These are phyloP conservation scores for Channa striata DNA, from an alignment of 2,797 vertebrate genomes.

Conservation along the genomic window DNA sequence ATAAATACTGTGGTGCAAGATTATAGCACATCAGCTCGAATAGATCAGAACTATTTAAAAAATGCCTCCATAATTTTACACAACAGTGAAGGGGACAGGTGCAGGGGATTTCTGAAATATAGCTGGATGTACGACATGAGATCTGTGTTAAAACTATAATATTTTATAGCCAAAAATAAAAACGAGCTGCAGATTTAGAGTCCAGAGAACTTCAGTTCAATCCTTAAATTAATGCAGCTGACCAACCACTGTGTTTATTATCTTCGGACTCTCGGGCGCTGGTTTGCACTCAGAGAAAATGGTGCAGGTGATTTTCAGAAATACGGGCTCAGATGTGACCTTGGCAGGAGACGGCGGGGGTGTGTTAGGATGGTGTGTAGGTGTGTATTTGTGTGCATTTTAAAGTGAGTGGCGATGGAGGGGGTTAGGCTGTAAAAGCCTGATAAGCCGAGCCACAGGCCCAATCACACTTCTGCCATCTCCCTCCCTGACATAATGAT, in stretches of 20 bases:
- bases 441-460: conserved; percentile 68
- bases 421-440: conserved; percentile 51
- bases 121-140: not conserved
- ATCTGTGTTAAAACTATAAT: not conserved
- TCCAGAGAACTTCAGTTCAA: not conserved
- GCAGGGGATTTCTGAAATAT: not conserved
- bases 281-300: not conserved
- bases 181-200: not conserved
- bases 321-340: conserved; percentile 52
- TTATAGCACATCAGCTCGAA: too few relatives aligned
- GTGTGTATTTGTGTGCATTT: conserved; percentile 13
- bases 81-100: too few relatives aligned
- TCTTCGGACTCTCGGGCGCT: not conserved
- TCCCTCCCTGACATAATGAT: conserved; percentile 67
- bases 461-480: conserved; percentile 57
- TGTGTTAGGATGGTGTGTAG: conserved; percentile 18
- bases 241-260: conserved; percentile 1
- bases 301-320: conserved; percentile 23
- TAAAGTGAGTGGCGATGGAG: conserved; percentile 8
- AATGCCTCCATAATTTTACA: too few relatives aligned
- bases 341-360: conserved; percentile 36
- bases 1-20: too few relatives aligned
- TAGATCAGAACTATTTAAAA: too few relatives aligned
- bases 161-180: not conserved
- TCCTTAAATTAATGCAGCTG: conserved; percentile 4